Percentiles rank a stretch among this genome's conserved stretches.
Conservation (phyloP, 2,113 vertebrate genomes). For the Notothenia rossii region DNA sequence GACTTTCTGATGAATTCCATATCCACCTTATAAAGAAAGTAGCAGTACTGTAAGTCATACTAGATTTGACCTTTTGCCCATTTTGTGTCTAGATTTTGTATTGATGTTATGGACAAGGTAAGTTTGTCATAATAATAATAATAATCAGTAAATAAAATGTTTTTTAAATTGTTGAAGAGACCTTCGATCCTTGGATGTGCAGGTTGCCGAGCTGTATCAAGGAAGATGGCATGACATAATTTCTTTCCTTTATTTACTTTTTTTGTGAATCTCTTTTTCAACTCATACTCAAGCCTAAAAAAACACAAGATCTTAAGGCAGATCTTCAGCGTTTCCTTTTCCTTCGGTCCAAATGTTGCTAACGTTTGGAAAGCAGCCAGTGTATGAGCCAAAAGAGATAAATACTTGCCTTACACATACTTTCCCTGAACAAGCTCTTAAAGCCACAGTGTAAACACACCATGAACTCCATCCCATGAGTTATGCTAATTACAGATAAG, state of each 20-base stretch:
- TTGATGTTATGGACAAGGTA: background rate
- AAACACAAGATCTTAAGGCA: background rate
- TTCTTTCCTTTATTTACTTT: background rate
- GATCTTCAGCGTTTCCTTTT: conserved; percentile 28
- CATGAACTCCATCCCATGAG: conserved; percentile 54
- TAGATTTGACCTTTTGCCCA: too few relatives aligned
- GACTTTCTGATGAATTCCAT: conserved; percentile 18
- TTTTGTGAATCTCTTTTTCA: conserved; percentile 22
- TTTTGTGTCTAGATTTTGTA: background rate
- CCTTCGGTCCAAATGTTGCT: conserved; percentile 26
- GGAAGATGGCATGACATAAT: background rate
- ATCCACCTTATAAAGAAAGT: background rate
- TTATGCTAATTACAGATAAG: conserved; percentile 76
- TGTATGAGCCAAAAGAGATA: conserved; percentile 58
- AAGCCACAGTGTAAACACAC: conserved; percentile 70
- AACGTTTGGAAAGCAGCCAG: conserved; percentile 62
- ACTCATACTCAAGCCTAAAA: background rate
- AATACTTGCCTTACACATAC: conserved; percentile 67
- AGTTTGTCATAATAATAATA: background rate
- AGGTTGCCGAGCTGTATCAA: background rate
- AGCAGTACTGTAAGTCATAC: too few relatives aligned
- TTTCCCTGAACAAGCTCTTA: conserved; percentile 55
- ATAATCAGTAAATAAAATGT: background rate
- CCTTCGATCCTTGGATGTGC: background rate
- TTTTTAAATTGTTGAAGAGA: background rate